phyloP scores from a whole-genome alignment of 2,888 invertebrate genomes.

The Allacma fusca region DNA sequence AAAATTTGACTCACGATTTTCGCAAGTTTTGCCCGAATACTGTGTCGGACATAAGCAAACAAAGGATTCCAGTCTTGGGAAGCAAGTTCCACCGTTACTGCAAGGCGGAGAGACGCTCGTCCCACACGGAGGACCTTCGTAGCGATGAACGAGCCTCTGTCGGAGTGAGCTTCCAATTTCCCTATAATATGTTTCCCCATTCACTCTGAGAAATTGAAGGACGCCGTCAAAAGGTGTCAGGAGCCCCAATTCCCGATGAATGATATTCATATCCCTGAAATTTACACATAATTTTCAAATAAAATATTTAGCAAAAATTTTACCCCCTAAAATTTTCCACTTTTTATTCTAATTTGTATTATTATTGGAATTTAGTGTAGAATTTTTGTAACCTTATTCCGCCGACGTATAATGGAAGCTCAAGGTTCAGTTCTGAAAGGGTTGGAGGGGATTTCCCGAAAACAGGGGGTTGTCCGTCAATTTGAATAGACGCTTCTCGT shows the following conservation, averaged over 20 bases:
- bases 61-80: slow-evolving; percentile 78
- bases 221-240: slow-evolving; percentile 78
- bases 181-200: slow-evolving; percentile 73
- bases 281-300: not conserved
- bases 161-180: slow-evolving; percentile 64
- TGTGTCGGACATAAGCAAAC: slow-evolving; percentile 79
- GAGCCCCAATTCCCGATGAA: slow-evolving; percentile 65
- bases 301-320: no score
- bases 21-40: slow-evolving; percentile 80
- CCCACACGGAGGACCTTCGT: slow-evolving; percentile 70
- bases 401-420: slow-evolving; percentile 81
- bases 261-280: slow-evolving; percentile 62
- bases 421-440: slow-evolving; percentile 82
- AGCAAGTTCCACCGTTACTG: slow-evolving; percentile 81
- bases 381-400: no score
- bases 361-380: no score
- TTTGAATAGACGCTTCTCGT: slow-evolving; percentile 77
- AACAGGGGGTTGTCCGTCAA: slow-evolving; percentile 78
- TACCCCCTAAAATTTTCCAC: no score
- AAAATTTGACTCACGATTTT: slow-evolving; percentile 63
- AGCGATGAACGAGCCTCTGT: slow-evolving; percentile 64
- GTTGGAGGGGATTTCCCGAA: slow-evolving; percentile 79
- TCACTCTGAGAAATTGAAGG: slow-evolving; percentile 83
- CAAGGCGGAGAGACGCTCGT: slow-evolving; percentile 67
- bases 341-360: no score